Percentiles rank a stretch among this genome's conserved stretches.
phyloP scores from a whole-genome alignment of 1,140 invertebrate species.

The Neodiprion pinetum region DNA sequence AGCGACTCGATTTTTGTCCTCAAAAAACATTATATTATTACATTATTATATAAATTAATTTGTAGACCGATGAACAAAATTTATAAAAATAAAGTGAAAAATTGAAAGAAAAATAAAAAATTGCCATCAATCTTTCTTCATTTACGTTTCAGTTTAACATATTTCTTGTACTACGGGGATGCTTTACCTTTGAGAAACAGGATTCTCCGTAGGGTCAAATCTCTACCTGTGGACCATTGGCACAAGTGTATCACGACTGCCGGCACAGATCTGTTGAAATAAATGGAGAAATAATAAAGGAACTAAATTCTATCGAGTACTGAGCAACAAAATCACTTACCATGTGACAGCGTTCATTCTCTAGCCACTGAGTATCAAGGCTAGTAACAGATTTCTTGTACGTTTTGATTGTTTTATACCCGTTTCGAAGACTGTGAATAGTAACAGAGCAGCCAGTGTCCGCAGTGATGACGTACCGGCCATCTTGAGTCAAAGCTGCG shows the following conservation, averaged over 20 bases:
- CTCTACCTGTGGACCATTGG: conserved; percentile 50
- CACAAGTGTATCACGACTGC: conserved; percentile 38
- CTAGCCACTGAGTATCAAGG: conserved; percentile 51
- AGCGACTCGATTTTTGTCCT: conserved; percentile 41
- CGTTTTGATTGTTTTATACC: conserved; percentile 39
- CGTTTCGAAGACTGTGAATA: conserved; percentile 38
- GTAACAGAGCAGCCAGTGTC: conserved; percentile 50
- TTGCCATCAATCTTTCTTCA: neutral
- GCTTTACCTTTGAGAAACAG: neutral
- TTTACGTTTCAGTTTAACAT: neutral
- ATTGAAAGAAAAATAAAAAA: conserved; percentile 3
- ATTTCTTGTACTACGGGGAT: neutral
- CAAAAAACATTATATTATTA: conserved; percentile 40
- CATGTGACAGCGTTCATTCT: conserved; percentile 46
- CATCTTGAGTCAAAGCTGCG: conserved; percentile 54
- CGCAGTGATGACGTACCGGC: conserved; percentile 48
- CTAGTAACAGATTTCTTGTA: conserved; percentile 49
- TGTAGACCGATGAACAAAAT: conserved; percentile 10
- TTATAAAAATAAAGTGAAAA: conserved; percentile 5
- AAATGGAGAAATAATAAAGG: conserved; percentile 5
- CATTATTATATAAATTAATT: conserved; percentile 29
- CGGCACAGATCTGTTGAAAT: conserved; percentile 50
- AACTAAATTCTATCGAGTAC: conserved; percentile 15
- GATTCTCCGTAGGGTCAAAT: conserved; percentile 40
- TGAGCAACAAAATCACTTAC: conserved; percentile 31